Evolutionary conservation across 2,113 vertebrate genomes (phyloP).

Genomic region (Scytalopus superciliaris): DNA sequence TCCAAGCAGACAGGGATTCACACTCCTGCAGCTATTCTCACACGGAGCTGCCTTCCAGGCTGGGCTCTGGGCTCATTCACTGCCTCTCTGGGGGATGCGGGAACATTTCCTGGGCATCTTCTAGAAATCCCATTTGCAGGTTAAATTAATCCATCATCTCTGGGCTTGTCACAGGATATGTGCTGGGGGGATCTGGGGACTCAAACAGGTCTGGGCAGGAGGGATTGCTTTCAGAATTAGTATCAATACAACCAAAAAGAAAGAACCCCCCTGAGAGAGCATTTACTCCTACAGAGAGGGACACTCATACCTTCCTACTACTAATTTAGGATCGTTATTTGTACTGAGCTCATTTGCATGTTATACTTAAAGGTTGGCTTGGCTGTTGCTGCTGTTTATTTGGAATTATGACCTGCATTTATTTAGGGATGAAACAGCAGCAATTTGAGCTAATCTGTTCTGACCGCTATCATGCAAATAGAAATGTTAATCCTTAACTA

Average conservation of each 20-base stretch:
- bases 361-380: background rate
- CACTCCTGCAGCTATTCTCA: background rate
- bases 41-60: background rate
- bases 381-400: background rate
- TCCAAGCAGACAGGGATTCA: background rate
- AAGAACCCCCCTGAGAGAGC: background rate
- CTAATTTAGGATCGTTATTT: background rate
- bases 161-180: background rate
- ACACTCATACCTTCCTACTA: background rate
- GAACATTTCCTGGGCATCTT: background rate
- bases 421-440: background rate
- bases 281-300: accelerated
- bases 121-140: background rate
- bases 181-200: background rate
- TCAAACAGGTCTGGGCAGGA: background rate
- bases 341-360: background rate
- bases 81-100: accelerated
- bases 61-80: background rate
- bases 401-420: background rate
- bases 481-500: background rate
- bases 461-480: background rate
- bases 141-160: background rate
- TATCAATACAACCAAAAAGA: background rate
- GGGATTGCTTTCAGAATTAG: background rate
- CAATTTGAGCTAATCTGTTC: background rate